Conservation (phyloP, 2,888 invertebrate species). For the Steromphala cineraria region DNA sequence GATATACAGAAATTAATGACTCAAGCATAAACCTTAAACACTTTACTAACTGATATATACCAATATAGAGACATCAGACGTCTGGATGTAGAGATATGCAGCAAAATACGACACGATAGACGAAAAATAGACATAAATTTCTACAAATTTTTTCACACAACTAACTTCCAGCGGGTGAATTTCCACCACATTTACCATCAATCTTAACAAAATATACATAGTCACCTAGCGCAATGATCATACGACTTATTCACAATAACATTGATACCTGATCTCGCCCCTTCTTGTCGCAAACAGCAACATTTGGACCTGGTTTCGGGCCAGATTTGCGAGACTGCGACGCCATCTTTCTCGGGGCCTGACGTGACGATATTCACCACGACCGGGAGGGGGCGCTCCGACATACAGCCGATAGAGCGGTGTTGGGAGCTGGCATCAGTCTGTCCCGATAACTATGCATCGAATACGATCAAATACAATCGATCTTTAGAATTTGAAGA, state of each 20-base stretch:
- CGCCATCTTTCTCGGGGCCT: slow-evolving; percentile 11
- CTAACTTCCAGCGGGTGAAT: neutral
- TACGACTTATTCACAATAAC: neutral
- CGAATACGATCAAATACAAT: no score
- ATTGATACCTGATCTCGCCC: neutral
- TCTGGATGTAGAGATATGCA: neutral
- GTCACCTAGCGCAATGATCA: neutral
- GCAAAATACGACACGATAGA: neutral
- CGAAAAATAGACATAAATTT: neutral
- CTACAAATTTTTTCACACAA: neutral
- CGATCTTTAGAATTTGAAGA: no score
- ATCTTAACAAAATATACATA: neutral
- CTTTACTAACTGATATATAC: neutral
- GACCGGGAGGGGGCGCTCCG: slow-evolving; percentile 19
- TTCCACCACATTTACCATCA: neutral
- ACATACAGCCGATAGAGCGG: neutral
- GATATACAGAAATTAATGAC: neutral
- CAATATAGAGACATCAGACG: neutral
- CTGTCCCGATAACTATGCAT: no score
- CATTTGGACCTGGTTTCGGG: neutral
- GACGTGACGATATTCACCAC: neutral
- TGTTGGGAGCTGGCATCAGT: no score
- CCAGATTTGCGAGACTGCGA: neutral
- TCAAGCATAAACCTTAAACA: neutral
- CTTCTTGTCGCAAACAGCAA: neutral